A percentile compares a stretch with the other conserved stretches of the same genome.
Conservation (phyloP, 2,888 invertebrate species). For the Meteorus colon region DNA sequence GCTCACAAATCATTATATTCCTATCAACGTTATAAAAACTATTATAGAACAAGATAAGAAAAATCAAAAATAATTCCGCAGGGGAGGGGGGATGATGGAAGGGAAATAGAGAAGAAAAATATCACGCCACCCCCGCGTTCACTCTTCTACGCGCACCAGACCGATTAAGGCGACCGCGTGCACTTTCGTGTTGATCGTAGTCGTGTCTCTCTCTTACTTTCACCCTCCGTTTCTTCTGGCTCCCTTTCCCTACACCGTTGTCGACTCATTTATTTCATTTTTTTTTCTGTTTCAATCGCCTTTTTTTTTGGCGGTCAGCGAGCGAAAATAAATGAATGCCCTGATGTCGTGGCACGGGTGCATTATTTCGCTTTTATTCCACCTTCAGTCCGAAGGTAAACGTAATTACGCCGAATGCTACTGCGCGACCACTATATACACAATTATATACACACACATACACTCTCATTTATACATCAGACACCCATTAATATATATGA, state of each 20-base stretch:
- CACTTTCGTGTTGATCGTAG: slow-evolving; percentile 45
- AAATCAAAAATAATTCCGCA: not conserved
- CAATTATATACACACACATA: too few relatives aligned
- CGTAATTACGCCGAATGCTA: slow-evolving; percentile 40
- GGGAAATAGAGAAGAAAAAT: slow-evolving; percentile 23
- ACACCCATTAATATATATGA: not conserved
- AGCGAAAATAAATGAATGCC: slow-evolving; percentile 43
- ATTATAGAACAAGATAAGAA: not conserved
- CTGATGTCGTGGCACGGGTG: slow-evolving; percentile 44
- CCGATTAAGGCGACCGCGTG: slow-evolving; percentile 42
- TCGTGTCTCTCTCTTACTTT: not conserved
- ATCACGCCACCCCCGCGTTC: slow-evolving; percentile 37
- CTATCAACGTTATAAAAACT: not conserved
- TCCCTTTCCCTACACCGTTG: slow-evolving; percentile 13
- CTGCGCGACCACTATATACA: slow-evolving; percentile 5
- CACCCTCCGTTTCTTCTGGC: not conserved
- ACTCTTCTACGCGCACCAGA: slow-evolving; percentile 32
- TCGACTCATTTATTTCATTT: slow-evolving; percentile 37
- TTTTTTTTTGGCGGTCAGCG: slow-evolving; percentile 44
- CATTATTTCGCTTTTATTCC: slow-evolving; percentile 41
- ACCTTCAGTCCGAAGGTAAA: slow-evolving; percentile 36
- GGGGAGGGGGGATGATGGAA: not conserved
- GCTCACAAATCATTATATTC: too few relatives aligned
- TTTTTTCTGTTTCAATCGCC: slow-evolving; percentile 18
- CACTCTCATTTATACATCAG: not conserved